Conservation (phyloP, 1,140 invertebrate genomes). For the Drosophila miranda region DNA sequence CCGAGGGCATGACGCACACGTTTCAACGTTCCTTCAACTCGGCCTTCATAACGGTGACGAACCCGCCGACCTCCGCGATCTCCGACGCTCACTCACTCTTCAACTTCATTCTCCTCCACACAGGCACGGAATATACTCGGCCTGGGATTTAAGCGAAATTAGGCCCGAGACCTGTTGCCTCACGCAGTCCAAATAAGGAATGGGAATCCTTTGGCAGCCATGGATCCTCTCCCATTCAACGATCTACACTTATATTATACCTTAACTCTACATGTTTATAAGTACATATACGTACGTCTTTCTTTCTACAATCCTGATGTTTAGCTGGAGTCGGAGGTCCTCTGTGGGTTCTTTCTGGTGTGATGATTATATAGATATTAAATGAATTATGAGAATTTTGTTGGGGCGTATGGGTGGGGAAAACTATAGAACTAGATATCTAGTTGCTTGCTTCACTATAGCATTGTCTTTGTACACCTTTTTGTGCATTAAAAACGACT, state of each 20-base stretch:
- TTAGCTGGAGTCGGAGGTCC: slow-evolving; percentile 1
- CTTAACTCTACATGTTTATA: slow-evolving; percentile 37
- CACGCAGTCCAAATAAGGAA: slow-evolving; percentile 45
- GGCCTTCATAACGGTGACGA: slow-evolving; percentile 83
- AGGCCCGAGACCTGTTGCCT: slow-evolving; percentile 14
- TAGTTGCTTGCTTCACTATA: too few relatives aligned
- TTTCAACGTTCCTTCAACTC: slow-evolving; percentile 83
- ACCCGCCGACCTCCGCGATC: background rate
- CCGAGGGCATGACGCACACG: slow-evolving; percentile 71
- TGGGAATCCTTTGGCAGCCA: slow-evolving; percentile 8
- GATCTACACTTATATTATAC: slow-evolving; percentile 51
- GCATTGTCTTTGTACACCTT: too few relatives aligned
- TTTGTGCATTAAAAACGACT: too few relatives aligned
- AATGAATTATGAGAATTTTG: too few relatives aligned
- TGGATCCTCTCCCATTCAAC: slow-evolving; percentile 6
- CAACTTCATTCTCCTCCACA: background rate
- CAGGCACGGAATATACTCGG: slow-evolving; percentile 85
- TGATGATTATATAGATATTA: too few relatives aligned
- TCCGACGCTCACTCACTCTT: background rate
- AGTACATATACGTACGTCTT: slow-evolving; percentile 28
- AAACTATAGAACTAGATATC: too few relatives aligned
- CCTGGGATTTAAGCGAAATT: slow-evolving; percentile 82
- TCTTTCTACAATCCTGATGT: slow-evolving; percentile 5
- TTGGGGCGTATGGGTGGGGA: too few relatives aligned
- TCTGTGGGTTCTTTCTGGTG: background rate